Conservation (phyloP, 2,888 invertebrate genomes). For the Rutpela maculata region DNA sequence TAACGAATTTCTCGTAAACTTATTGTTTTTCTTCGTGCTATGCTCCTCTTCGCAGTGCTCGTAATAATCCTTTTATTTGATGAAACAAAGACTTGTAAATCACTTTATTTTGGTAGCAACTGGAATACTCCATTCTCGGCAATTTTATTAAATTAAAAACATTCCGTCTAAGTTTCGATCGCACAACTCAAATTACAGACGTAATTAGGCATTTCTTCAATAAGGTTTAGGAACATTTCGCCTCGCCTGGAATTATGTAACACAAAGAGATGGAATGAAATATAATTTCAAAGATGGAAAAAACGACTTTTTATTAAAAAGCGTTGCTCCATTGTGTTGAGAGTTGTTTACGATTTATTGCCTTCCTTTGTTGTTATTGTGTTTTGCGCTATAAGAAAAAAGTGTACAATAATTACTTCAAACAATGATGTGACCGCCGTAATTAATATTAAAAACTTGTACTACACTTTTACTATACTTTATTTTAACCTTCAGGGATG, state of each 20-base stretch:
- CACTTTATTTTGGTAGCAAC: conserved; percentile 7
- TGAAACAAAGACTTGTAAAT: conserved; percentile 26
- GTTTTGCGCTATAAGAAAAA: conserved; percentile 27
- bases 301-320: conserved; percentile 29
- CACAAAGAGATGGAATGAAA: conserved; percentile 33
- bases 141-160: conserved; percentile 23
- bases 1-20: neutral
- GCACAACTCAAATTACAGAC: conserved; percentile 25
- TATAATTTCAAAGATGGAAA: conserved; percentile 12
- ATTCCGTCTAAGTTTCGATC: conserved; percentile 23
- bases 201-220: conserved; percentile 38
- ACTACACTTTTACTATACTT: too few species aligned
- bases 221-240: neutral
- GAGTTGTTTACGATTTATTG: conserved; percentile 43
- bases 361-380: conserved; percentile 44
- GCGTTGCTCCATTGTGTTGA: conserved; percentile 44
- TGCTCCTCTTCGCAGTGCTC: neutral
- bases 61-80: conserved; percentile 4
- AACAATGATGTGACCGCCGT: conserved; percentile 5
- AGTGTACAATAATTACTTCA: conserved; percentile 12
- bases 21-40: neutral
- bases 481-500: too few species aligned
- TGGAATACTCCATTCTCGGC: conserved; percentile 10
- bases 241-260: conserved; percentile 14
- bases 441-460: neutral